phyloP scores from a whole-genome alignment of 1,140 invertebrate genomes.

The Macrocentrus cingulum region DNA sequence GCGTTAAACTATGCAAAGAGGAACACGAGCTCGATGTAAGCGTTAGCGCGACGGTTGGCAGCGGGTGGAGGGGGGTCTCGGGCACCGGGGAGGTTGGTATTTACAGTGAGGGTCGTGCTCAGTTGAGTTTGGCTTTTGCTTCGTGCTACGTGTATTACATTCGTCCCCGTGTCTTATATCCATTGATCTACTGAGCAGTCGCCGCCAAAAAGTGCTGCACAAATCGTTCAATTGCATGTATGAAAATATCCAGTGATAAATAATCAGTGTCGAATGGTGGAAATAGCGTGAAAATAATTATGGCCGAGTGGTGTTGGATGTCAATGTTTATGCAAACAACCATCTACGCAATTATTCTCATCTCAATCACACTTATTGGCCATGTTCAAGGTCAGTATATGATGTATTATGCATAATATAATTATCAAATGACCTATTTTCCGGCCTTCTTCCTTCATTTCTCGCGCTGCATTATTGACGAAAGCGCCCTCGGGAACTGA shows the following conservation, averaged over 20 bases:
- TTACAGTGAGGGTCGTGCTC: conserved; percentile 22
- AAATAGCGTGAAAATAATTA: too few relatives aligned
- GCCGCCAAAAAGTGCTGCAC: too few relatives aligned
- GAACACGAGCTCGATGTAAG: background rate
- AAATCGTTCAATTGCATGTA: too few relatives aligned
- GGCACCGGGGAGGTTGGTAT: conserved; percentile 7
- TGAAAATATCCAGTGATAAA: too few relatives aligned
- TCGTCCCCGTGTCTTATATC: background rate
- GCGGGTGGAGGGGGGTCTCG: background rate
- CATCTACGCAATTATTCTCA: conserved; percentile 3
- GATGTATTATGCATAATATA: too few relatives aligned
- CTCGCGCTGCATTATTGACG: too few relatives aligned
- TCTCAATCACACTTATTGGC: background rate
- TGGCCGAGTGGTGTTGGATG: background rate
- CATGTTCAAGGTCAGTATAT: conserved; percentile 5
- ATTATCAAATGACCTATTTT: background rate
- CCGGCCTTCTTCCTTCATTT: background rate
- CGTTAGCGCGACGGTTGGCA: background rate
- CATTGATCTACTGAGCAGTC: too few relatives aligned
- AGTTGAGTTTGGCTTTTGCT: conserved; percentile 24
- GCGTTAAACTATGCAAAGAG: conserved; percentile 6
- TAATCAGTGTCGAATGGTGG: too few relatives aligned
- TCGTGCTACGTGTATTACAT: conserved; percentile 1
- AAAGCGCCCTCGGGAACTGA: too few relatives aligned
- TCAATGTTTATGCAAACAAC: background rate